Evolutionary conservation across 2,888 invertebrate genomes (phyloP).

Genomic region (Autographa pulchrina): DNA sequence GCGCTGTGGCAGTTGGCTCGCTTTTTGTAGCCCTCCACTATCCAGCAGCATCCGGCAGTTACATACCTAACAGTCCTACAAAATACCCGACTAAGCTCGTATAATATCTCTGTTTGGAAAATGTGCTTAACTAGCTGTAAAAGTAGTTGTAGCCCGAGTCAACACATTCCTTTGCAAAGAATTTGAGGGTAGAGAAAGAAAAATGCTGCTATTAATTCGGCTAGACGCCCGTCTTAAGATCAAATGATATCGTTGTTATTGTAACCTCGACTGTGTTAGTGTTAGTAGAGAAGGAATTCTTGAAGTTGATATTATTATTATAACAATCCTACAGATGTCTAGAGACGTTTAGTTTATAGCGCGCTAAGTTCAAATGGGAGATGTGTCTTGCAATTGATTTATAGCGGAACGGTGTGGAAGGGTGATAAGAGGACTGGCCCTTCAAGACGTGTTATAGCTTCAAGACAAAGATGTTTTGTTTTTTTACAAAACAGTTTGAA

Average conservation of each 20-base stretch:
- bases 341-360: slow-evolving; percentile 5
- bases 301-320: no score
- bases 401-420: neutral
- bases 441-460: neutral
- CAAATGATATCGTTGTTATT: slow-evolving; percentile 40
- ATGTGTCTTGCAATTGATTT: slow-evolving; percentile 3
- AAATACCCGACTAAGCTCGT: neutral
- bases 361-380: neutral
- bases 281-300: slow-evolving; percentile 14
- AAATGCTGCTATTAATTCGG: slow-evolving; percentile 33
- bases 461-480: no score
- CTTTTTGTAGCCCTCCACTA: neutral
- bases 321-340: no score
- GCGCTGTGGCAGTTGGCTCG: neutral
- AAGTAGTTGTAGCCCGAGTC: neutral
- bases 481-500: no score
- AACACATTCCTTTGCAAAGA: slow-evolving; percentile 3
- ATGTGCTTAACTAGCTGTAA: neutral
- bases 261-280: slow-evolving; percentile 37
- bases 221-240: slow-evolving; percentile 49
- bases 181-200: slow-evolving; percentile 14
- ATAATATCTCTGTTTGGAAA: neutral
- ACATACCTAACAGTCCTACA: neutral
- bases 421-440: neutral
- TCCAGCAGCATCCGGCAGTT: neutral